phyloP scores from a whole-genome alignment of 2,797 vertebrate genomes.

The Synaphobranchus kaupii region DNA sequence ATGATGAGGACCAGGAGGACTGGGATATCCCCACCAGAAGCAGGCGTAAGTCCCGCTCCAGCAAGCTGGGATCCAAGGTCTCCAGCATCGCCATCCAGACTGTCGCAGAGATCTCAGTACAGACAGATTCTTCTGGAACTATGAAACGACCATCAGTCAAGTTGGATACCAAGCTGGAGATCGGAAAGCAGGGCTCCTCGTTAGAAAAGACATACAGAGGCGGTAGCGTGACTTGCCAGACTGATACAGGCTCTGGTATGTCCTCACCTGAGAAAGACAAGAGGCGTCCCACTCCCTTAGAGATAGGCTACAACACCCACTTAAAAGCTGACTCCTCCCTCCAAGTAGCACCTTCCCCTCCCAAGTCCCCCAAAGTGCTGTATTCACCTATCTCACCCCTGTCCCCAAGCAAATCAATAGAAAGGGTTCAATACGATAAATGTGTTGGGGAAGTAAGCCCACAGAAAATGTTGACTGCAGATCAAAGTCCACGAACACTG shows the following conservation, averaged over 20 bases:
- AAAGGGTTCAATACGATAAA: conserved; percentile 85
- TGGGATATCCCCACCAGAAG: conserved; percentile 86
- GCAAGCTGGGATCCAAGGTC: conserved; percentile 72
- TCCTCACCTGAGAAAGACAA: conserved; percentile 85
- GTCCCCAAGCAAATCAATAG: conserved; percentile 93
- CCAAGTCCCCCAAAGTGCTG: conserved; percentile 96
- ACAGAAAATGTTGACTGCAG: conserved; percentile 82
- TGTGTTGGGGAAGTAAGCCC: conserved; percentile 75
- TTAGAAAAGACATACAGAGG: conserved; percentile 80
- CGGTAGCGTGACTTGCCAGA: conserved; percentile 79
- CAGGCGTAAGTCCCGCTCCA: conserved; percentile 70
- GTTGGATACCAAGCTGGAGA: conserved; percentile 91
- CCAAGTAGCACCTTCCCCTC: conserved; percentile 79
- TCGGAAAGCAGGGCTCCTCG: conserved; percentile 80
- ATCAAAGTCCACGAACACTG: conserved; percentile 85
- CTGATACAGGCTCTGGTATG: conserved; percentile 85
- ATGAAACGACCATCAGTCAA: conserved; percentile 77
- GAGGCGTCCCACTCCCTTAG: conserved; percentile 91
- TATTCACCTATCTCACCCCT: conserved; percentile 96
- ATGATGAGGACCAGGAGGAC: conserved; percentile 98
- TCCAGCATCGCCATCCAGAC: conserved; percentile 78
- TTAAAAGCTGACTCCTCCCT: conserved; percentile 84
- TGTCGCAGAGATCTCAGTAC: conserved; percentile 80
- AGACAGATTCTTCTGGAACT: conserved; percentile 79
- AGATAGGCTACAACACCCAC: conserved; percentile 88